Percentiles rank a stretch among this genome's conserved stretches.
Evolutionary conservation across 2,888 invertebrate genomes (phyloP).

Genomic region (Ophonus ardosiacus): DNA sequence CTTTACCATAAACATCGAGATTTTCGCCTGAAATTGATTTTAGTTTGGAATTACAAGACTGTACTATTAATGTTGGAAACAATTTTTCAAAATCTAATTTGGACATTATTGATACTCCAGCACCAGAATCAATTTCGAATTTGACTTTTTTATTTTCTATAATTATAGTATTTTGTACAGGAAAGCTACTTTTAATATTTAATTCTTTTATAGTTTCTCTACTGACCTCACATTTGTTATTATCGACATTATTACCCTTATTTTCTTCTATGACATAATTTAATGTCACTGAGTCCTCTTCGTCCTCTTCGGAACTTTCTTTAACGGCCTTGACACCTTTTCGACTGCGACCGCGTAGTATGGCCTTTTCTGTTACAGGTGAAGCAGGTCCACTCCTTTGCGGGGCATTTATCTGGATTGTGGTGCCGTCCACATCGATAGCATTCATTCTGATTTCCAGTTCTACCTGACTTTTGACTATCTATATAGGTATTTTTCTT

Average conservation of each 20-base stretch:
- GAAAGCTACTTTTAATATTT: background rate
- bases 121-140: conserved; percentile 24
- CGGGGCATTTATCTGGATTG: background rate
- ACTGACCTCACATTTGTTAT: background rate
- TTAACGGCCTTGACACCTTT: background rate
- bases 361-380: background rate
- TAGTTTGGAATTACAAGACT: conserved; percentile 1
- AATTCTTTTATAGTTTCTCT: background rate
- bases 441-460: no score
- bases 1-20: background rate
- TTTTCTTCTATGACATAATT: background rate
- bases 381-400: background rate
- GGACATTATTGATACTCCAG: conserved; percentile 10
- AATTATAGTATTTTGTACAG: background rate
- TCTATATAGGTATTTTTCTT: no score
- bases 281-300: background rate
- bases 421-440: background rate
- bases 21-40: conserved; percentile 5
- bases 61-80: background rate
- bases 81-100: background rate
- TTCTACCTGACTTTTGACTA: no score
- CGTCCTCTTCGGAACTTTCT: background rate
- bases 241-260: background rate
- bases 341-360: background rate
- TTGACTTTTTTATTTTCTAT: background rate